Evolutionary conservation across 2,797 vertebrate species (phyloP).

Genomic region (Tachyglossus aculeatus): DNA sequence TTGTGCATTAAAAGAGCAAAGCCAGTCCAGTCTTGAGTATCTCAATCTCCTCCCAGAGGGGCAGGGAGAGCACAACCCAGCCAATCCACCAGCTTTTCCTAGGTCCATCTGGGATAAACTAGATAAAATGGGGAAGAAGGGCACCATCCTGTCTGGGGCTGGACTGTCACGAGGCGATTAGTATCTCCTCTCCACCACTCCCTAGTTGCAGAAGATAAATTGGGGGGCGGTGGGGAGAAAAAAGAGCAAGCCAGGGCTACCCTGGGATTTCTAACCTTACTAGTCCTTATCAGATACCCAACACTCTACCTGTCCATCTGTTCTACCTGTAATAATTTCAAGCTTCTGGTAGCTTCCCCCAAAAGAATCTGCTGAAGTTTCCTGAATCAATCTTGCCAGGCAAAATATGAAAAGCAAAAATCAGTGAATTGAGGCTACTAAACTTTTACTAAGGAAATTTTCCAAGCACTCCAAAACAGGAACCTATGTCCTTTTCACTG

Average conservation of each 20-base stretch:
- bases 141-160: too few relatives aligned
- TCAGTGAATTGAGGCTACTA: fast-evolving
- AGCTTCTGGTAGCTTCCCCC: background rate
- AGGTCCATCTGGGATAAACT: background rate
- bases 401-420: constrained; percentile 2
- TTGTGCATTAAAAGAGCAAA: too few relatives aligned
- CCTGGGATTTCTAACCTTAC: fast-evolving
- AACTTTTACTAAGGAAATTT: background rate
- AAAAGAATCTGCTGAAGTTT: background rate
- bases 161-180: background rate
- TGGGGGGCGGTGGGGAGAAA: background rate
- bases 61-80: too few relatives aligned
- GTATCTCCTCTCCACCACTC: background rate
- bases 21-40: too few relatives aligned
- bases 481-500: background rate
- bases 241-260: fast-evolving
- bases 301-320: fast-evolving
- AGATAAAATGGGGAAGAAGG: too few relatives aligned
- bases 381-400: fast-evolving
- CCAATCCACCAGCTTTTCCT: too few relatives aligned
- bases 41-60: too few relatives aligned
- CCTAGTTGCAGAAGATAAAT: background rate
- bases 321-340: fast-evolving
- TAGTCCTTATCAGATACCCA: fast-evolving
- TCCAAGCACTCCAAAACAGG: fast-evolving